Base-by-base conservation (phyloP, 2,888 invertebrate genomes). In the Scrobipalpa atriplicella region DNA sequence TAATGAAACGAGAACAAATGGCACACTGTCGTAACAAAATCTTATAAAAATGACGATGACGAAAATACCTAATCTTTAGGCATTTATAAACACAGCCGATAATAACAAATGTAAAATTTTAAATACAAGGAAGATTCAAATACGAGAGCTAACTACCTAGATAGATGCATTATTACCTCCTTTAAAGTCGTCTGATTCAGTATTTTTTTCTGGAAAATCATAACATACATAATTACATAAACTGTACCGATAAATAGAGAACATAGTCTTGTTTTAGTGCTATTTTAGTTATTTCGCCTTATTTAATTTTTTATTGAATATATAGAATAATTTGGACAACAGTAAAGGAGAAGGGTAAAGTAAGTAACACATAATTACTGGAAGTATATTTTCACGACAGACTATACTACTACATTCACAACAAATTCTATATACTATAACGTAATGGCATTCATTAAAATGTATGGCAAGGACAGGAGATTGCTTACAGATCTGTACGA, bases 401-500 rank as follows among this genome's bases (percentile, higher is more conserved):
- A 66, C 41, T 56, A 60, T 21, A 39, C 62, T 73, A 66, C 41
- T 56, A 60, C 36, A 39, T 63, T 73, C 56, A 68, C 58, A 62
- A 62, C 54, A 68, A n/a, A 21, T 69, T 68, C 65, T 69, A 65
- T 62, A 66, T 29, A n/a, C 5, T 38, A 36, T 71, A 70, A 68
- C 69, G 67, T 73, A 70, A 73, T 76, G 71, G 73, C 67, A 47
- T 47, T 47, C n/a, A 68, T 70, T 63, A 73, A 74, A 67, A 64
- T 70, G 65, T 69, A 76, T 78, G 78, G 80, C 80, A 79, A 77
- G 76, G 74, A 75, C 72, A 73, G 70, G 1, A n/a, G n/a, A 47
- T 47, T 6, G 47, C 16, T n/a, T n/a, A 47, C 5, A 47, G 11
- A 16, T 16, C 1, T 47, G 47, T n/a, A 47, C 3, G 16, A 1